Percentiles rank a stretch among this genome's conserved stretches.
These are phyloP conservation scores for Aplocera efformata DNA, from an alignment of 2,888 invertebrate genomes.

Conservation along the genomic window DNA sequence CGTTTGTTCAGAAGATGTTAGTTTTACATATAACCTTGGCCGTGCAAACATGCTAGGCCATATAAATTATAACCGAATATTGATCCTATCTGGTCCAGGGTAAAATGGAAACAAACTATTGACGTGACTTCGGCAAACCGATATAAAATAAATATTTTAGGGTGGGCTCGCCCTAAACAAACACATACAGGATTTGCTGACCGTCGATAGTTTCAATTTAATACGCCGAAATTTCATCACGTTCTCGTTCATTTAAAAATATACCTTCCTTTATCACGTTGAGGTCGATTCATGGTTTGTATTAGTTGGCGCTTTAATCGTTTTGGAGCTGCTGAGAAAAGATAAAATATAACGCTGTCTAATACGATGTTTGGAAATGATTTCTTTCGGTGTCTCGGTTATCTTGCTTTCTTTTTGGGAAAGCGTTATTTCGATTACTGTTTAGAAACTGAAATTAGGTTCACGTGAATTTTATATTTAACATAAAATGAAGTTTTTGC, in stretches of 20 bases:
- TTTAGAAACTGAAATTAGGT: conserved; percentile 35
- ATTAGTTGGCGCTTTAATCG: conserved; percentile 34
- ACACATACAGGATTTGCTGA: conserved; percentile 78
- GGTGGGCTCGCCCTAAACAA: conserved; percentile 79
- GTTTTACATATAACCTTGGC: conserved; percentile 66
- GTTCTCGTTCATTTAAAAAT: conserved; percentile 40
- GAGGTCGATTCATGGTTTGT: conserved; percentile 31
- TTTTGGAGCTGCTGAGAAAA: conserved; percentile 34
- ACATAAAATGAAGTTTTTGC: conserved; percentile 32
- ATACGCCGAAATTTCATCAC: conserved; percentile 76
- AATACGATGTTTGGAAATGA: conserved; percentile 54
- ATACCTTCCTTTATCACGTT: conserved; percentile 33
- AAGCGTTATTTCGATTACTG: conserved; percentile 26
- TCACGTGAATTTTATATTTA: conserved; percentile 33
- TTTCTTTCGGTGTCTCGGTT: conserved; percentile 46
- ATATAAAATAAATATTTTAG: conserved; percentile 81
- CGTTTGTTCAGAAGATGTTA: conserved; percentile 63
- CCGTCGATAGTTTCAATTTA: conserved; percentile 79
- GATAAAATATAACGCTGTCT: conserved; percentile 45
- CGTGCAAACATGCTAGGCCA: conserved; percentile 62
- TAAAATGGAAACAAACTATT: conserved; percentile 76
- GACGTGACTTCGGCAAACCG: conserved; percentile 78
- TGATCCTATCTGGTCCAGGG: conserved; percentile 67
- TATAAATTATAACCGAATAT: conserved; percentile 73
- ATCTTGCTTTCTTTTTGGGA: conserved; percentile 37